Percentiles rank a stretch among this genome's conserved stretches.
These are phyloP conservation scores for Poecilia gillii DNA, from an alignment of 2,797 vertebrate genomes.

Conservation along the genomic window DNA sequence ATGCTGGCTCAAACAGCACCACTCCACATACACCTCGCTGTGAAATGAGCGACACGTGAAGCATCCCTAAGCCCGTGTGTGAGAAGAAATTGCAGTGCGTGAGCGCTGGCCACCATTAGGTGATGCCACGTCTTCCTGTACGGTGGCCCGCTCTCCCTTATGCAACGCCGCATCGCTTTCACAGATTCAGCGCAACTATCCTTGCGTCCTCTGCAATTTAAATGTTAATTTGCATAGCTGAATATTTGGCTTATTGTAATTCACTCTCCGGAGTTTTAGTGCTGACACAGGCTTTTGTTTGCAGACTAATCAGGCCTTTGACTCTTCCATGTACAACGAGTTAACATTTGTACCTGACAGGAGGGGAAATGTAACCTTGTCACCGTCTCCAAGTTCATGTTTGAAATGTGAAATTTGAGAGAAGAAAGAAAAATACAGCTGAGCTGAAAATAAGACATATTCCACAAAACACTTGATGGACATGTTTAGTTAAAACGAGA, in stretches of 20 bases:
- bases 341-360: slow-evolving; percentile 23
- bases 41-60: slow-evolving; percentile 40
- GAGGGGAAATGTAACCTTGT: slow-evolving; percentile 16
- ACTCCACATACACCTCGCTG: slow-evolving; percentile 53
- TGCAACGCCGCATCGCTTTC: slow-evolving; percentile 47
- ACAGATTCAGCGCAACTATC: slow-evolving; percentile 66
- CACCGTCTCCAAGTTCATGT: not conserved
- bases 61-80: slow-evolving; percentile 43
- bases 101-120: slow-evolving; percentile 36
- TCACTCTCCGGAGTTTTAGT: slow-evolving; percentile 40
- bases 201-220: slow-evolving; percentile 68
- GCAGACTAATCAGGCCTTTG: slow-evolving; percentile 37
- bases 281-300: slow-evolving; percentile 60
- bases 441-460: not conserved
- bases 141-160: slow-evolving; percentile 36
- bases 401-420: not conserved
- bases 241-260: slow-evolving; percentile 67
- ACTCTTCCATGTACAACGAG: slow-evolving; percentile 24
- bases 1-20: slow-evolving; percentile 43
- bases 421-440: no score
- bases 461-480: not conserved
- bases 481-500: not conserved
- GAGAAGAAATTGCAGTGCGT: slow-evolving; percentile 63
- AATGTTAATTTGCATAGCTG: slow-evolving; percentile 71
- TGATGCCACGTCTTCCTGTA: slow-evolving; percentile 55